Evolutionary conservation across 2,888 invertebrate species (phyloP).

Genomic region (Heterodera filipjevi): DNA sequence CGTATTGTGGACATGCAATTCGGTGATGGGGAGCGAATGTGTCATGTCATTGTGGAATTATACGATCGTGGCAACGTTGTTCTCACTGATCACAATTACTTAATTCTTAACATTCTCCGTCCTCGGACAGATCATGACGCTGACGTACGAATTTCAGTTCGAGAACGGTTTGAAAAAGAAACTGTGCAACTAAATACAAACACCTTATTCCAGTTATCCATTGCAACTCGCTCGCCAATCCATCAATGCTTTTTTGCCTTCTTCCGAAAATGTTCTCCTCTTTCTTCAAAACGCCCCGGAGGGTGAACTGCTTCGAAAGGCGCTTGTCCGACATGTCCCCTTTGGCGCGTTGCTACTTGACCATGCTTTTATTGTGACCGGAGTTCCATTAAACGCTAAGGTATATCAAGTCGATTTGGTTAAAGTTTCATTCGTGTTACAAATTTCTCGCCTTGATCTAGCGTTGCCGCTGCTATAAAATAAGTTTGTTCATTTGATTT

Average conservation of each 20-base stretch:
- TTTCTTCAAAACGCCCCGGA: conserved; percentile 47
- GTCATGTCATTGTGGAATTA: conserved; percentile 90
- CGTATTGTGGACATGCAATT: conserved; percentile 93
- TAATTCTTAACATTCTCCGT: conserved; percentile 73
- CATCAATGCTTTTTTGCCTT: conserved; percentile 37
- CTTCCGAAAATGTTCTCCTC: conserved; percentile 41
- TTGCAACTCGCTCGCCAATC: conserved; percentile 76
- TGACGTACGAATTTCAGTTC: conserved; percentile 84
- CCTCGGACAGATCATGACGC: conserved; percentile 76
- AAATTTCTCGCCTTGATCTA: no score
- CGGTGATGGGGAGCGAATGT: conserved; percentile 86
- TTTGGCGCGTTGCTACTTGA: conserved; percentile 90
- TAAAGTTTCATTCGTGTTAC: no score
- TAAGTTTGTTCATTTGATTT: no score
- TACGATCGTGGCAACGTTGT: conserved; percentile 79
- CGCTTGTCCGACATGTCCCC: conserved; percentile 66
- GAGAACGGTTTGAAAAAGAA: conserved; percentile 76
- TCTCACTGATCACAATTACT: conserved; percentile 85
- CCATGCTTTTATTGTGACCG: conserved; percentile 79
- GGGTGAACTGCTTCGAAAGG: conserved; percentile 40
- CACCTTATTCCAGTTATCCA: conserved; percentile 68
- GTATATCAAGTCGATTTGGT: no score
- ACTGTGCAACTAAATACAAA: background rate
- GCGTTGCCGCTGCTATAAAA: no score
- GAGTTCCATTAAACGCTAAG: conserved; percentile 70